Percentiles rank a stretch among this genome's conserved stretches.
These are phyloP conservation scores for Garra rufa DNA, from an alignment of 2,113 vertebrate genomes.

Conservation along the genomic window DNA sequence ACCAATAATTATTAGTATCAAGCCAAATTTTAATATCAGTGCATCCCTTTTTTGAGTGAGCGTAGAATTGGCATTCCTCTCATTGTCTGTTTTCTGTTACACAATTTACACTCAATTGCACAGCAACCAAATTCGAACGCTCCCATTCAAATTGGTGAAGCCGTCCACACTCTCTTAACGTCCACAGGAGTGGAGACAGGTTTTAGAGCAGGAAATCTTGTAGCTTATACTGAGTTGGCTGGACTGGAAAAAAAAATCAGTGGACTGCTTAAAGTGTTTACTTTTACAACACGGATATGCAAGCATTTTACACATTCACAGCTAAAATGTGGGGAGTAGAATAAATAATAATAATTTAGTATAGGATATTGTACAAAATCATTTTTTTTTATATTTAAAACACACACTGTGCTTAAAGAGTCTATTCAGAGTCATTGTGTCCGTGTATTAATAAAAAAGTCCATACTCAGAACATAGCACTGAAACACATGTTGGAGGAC, in stretches of 20 bases:
- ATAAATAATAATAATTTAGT: conserved; percentile 78
- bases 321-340: conserved; percentile 57
- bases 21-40: background rate
- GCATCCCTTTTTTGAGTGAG: background rate
- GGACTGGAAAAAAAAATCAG: background rate
- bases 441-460: conserved; percentile 3
- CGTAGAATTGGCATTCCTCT: background rate
- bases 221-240: conserved; percentile 30
- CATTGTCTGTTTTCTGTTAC: background rate
- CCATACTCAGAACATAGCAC: conserved; percentile 25
- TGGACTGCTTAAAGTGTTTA: background rate
- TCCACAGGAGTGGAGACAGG: background rate
- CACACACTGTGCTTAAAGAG: conserved; percentile 52
- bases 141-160: background rate
- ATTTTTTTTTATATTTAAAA: conserved; percentile 20
- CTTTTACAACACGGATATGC: conserved; percentile 34
- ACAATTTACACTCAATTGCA: conserved; percentile 8
- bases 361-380: conserved; percentile 61
- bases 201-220: background rate
- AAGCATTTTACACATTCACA: conserved; percentile 59
- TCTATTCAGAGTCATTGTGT: conserved; percentile 44
- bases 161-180: background rate
- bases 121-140: background rate
- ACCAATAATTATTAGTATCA: background rate
- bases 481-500: conserved; percentile 18